These are phyloP conservation scores for Drosophila longiperda DNA, from an alignment of 2,888 invertebrate genomes.

Conservation along the genomic window DNA sequence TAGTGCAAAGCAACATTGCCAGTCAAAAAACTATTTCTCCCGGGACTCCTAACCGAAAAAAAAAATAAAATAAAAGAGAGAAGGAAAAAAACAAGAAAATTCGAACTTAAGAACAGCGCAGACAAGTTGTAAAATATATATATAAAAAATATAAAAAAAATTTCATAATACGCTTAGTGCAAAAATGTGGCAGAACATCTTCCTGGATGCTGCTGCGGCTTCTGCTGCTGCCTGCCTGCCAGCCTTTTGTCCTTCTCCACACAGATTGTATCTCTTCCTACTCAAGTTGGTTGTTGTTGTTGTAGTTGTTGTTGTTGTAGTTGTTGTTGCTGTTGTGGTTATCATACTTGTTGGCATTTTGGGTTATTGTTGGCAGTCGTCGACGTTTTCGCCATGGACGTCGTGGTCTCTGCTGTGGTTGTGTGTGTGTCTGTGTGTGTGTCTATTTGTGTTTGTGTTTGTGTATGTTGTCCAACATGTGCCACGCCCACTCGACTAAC, in stretches of 20 bases:
- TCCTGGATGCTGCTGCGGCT: slow-evolving; percentile 41
- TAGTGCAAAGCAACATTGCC: slow-evolving; percentile 1
- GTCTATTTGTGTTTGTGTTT: not conserved
- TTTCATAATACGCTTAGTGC: slow-evolving; percentile 76
- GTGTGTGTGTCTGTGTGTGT: slow-evolving; percentile 8
- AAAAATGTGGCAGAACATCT: slow-evolving; percentile 75
- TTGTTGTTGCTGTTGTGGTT: slow-evolving; percentile 63
- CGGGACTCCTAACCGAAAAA: not conserved
- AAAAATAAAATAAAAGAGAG: not conserved
- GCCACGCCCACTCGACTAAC: slow-evolving; percentile 49
- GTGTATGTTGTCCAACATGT: slow-evolving; percentile 13
- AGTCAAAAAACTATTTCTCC: slow-evolving; percentile 9
- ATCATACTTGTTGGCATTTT: slow-evolving; percentile 78
- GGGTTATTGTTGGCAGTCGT: slow-evolving; percentile 72
- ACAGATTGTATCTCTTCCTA: slow-evolving; percentile 5
- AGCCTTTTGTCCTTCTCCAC: slow-evolving; percentile 26
- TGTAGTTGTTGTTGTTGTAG: slow-evolving; percentile 14
- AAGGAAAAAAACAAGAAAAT: slow-evolving; percentile 9
- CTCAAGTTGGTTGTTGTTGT: slow-evolving; percentile 10
- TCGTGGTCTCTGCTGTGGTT: slow-evolving; percentile 36
- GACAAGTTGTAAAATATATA: slow-evolving; percentile 77
- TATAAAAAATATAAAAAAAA: slow-evolving; percentile 33
- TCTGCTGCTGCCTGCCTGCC: not conserved
- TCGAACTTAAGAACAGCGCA: slow-evolving; percentile 44
- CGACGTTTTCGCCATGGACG: slow-evolving; percentile 39